Evolutionary conservation across 1,140 invertebrate species (phyloP).

Genomic region (Drosophila nikananu): DNA sequence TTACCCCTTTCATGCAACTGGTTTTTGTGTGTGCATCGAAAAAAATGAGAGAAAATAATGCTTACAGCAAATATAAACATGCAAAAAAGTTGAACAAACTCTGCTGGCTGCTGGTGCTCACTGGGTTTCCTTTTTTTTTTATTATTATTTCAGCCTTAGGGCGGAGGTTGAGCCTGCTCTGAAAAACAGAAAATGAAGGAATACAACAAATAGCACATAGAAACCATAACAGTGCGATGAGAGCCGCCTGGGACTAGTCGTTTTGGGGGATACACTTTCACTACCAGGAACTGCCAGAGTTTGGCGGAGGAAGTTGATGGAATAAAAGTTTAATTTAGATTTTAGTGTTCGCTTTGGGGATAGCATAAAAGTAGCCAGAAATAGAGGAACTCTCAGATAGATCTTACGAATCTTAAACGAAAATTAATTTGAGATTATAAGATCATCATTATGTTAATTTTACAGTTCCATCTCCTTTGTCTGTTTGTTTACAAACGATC

Average conservation of each 20-base stretch:
- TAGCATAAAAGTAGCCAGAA: background rate
- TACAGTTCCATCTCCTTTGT: background rate
- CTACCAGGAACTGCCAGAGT: constrained; percentile 18
- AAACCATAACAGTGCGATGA: constrained; percentile 24
- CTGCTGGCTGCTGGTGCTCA: constrained; percentile 29
- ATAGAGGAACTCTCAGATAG: background rate
- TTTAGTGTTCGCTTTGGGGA: constrained; percentile 26
- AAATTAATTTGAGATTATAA: background rate
- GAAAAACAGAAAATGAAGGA: constrained; percentile 36
- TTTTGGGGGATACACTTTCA: constrained; percentile 46
- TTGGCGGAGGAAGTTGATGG: constrained; percentile 3
- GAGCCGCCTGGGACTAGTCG: constrained; percentile 43
- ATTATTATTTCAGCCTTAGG: constrained; percentile 33
- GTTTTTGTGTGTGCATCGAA: constrained; percentile 65
- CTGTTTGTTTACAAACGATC: background rate
- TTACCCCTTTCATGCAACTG: constrained; percentile 59
- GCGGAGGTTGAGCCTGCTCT: constrained; percentile 49
- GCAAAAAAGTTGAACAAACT: constrained; percentile 73
- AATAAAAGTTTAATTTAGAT: constrained; percentile 37
- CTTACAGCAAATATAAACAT: constrained; percentile 72
- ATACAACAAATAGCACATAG: constrained; percentile 45
- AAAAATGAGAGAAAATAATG: constrained; percentile 57
- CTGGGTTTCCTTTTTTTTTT: constrained; percentile 7
- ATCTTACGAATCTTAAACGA: background rate
- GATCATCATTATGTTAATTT: constrained; percentile 11